These are phyloP conservation scores for Itoplectis maculator DNA, from an alignment of 2,888 invertebrate species.

Conservation along the genomic window DNA sequence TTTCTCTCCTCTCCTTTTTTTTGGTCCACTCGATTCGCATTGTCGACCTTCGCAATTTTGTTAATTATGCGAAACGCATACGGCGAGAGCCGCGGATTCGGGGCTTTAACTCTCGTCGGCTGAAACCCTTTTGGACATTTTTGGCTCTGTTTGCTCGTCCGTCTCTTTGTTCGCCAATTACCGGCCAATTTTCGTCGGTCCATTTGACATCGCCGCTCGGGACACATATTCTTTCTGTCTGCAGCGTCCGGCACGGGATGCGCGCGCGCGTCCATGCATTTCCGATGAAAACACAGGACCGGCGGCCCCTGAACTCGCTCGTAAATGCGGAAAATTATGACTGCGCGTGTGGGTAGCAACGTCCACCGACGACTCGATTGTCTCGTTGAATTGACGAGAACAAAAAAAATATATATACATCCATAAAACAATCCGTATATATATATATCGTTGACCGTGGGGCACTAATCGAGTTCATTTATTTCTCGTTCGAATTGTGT, in stretches of 20 bases:
- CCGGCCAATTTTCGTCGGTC: not conserved
- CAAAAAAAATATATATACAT: not conserved
- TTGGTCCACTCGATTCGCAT: too few relatives aligned
- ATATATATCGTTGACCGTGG: too few relatives aligned
- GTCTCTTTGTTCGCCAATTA: not conserved
- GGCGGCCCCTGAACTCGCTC: not conserved
- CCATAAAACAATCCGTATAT: too few relatives aligned
- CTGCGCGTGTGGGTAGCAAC: not conserved
- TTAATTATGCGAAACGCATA: conserved; percentile 6
- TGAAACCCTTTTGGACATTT: not conserved
- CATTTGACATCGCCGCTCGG: not conserved
- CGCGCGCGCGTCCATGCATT: not conserved
- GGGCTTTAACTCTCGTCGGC: not conserved
- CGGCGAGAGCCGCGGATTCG: not conserved
- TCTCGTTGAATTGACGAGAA: too few relatives aligned
- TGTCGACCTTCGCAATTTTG: not conserved
- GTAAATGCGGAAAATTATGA: conserved; percentile 6
- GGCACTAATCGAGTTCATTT: too few relatives aligned
- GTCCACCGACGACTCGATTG: conserved; percentile 1
- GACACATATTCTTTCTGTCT: not conserved
- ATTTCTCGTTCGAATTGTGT: not conserved
- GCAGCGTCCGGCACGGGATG: not conserved
- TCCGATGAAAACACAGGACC: not conserved
- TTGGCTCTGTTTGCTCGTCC: not conserved
- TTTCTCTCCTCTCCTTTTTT: too few relatives aligned